Conservation (phyloP, 2,113 vertebrate species). For the Paramisgurnus dabryanus region DNA sequence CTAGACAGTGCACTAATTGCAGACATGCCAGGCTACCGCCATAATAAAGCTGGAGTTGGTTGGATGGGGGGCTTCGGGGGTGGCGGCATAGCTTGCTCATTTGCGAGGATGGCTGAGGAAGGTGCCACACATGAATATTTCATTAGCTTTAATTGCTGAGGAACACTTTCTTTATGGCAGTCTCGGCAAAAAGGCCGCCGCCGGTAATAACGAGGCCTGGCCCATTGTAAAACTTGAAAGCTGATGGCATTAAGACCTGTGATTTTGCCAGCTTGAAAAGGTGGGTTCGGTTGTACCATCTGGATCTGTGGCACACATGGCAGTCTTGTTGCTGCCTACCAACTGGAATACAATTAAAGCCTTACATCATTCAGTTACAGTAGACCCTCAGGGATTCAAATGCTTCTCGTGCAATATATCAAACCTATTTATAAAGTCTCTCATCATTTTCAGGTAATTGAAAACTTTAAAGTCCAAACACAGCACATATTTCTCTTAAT, state of each 20-base stretch:
- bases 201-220: slow-evolving; percentile 88
- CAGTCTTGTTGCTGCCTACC: slow-evolving; percentile 29
- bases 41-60: slow-evolving; percentile 81
- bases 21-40: slow-evolving; percentile 89
- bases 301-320: slow-evolving; percentile 56
- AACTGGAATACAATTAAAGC: slow-evolving; percentile 44
- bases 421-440: slow-evolving; percentile 21
- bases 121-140: slow-evolving; percentile 96
- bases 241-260: slow-evolving; percentile 75
- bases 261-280: slow-evolving; percentile 79
- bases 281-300: slow-evolving; percentile 62
- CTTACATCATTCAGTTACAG: slow-evolving; percentile 33
- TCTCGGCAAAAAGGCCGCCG: slow-evolving; percentile 89
- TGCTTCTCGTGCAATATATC: slow-evolving; percentile 11
- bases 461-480: neutral
- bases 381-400: slow-evolving; percentile 23
- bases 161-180: slow-evolving; percentile 90
- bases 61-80: slow-evolving; percentile 74
- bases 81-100: slow-evolving; percentile 90
- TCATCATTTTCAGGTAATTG: slow-evolving; percentile 7
- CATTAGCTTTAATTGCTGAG: slow-evolving; percentile 94
- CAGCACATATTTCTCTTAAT: neutral
- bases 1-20: slow-evolving; percentile 91
- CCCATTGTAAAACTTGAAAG: slow-evolving; percentile 69
- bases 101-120: slow-evolving; percentile 90